These are phyloP conservation scores for Metalampra italica DNA, from an alignment of 2,888 invertebrate species.

Conservation along the genomic window DNA sequence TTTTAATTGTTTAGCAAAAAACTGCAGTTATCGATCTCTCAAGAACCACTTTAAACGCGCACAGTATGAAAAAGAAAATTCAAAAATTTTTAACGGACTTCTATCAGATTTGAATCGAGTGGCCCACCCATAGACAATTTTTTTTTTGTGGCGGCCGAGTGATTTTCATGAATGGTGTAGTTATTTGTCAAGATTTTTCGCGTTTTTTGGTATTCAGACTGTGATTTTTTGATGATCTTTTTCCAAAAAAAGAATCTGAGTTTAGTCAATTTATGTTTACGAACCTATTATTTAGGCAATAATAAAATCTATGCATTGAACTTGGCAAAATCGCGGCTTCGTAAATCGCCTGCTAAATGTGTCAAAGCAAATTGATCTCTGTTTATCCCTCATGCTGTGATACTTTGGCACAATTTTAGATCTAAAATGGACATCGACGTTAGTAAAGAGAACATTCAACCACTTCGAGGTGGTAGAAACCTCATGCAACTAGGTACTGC, in stretches of 20 bases:
- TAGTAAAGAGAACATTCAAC: conserved; percentile 97
- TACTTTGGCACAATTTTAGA: conserved; percentile 49
- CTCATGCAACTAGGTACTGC: conserved; percentile 88
- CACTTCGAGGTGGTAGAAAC: conserved; percentile 92
- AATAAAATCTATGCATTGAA: conserved; percentile 7
- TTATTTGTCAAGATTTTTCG: conserved; percentile 58
- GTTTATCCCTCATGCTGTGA: conserved; percentile 67
- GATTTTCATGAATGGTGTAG: conserved; percentile 59
- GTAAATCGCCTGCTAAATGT: conserved; percentile 48
- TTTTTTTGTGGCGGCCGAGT: conserved; percentile 62
- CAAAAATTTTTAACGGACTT: background rate
- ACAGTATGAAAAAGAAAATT: background rate
- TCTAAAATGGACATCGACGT: conserved; percentile 85
- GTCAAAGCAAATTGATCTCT: conserved; percentile 52
- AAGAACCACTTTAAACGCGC: too few relatives aligned
- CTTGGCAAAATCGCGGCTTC: conserved; percentile 31
- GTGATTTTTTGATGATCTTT: conserved; percentile 20
- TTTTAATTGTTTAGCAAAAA: too few relatives aligned
- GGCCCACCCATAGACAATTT: conserved; percentile 50
- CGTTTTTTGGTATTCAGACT: conserved; percentile 51
- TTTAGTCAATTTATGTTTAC: conserved; percentile 12
- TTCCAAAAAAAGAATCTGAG: conserved; percentile 10
- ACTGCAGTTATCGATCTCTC: too few relatives aligned
- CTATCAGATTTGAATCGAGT: conserved; percentile 48
- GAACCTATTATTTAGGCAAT: conserved; percentile 13